A percentile compares a stretch with the other conserved stretches of the same genome.
phyloP scores from a whole-genome alignment of 2,888 invertebrate species.

The Oscheius myriophilus region DNA sequence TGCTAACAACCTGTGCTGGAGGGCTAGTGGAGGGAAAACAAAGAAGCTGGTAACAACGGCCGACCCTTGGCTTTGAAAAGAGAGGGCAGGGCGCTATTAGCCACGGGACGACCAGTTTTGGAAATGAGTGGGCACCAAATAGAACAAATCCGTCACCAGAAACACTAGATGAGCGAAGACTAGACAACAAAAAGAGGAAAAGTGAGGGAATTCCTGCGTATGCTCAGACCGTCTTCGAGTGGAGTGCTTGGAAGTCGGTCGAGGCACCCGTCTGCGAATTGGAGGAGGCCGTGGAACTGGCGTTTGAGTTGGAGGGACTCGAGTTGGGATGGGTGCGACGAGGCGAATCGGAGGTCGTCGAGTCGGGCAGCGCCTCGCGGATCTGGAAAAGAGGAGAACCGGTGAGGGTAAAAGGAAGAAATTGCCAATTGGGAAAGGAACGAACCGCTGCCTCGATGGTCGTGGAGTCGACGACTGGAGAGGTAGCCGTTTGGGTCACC shows the following conservation, averaged over 20 bases:
- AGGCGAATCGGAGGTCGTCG: slow-evolving; percentile 39
- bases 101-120: too few species aligned
- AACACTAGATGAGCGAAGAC: too few species aligned
- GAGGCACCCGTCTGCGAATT: slow-evolving; percentile 19
- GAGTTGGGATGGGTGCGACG: slow-evolving; percentile 5
- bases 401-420: neutral
- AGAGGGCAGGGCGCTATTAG: too few species aligned
- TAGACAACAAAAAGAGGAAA: too few species aligned
- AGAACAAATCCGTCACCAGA: too few species aligned
- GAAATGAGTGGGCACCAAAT: too few species aligned
- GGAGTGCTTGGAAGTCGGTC: slow-evolving; percentile 27
- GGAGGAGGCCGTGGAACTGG: slow-evolving; percentile 15
- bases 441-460: slow-evolving; percentile 28
- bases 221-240: neutral
- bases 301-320: slow-evolving; percentile 24
- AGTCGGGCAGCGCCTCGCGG: slow-evolving; percentile 37
- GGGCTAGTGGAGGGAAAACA: too few species aligned
- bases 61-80: too few species aligned
- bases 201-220: too few species aligned
- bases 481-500: slow-evolving; percentile 42
- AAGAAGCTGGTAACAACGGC: too few species aligned
- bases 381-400: slow-evolving; percentile 27
- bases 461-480: slow-evolving; percentile 38
- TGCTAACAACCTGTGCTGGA: too few species aligned
- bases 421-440: neutral